Evolutionary conservation across 2,797 vertebrate genomes (phyloP), one percentile per base, ranked within the genome.

Genomic region (Zenarchopterus dispar): DNA sequence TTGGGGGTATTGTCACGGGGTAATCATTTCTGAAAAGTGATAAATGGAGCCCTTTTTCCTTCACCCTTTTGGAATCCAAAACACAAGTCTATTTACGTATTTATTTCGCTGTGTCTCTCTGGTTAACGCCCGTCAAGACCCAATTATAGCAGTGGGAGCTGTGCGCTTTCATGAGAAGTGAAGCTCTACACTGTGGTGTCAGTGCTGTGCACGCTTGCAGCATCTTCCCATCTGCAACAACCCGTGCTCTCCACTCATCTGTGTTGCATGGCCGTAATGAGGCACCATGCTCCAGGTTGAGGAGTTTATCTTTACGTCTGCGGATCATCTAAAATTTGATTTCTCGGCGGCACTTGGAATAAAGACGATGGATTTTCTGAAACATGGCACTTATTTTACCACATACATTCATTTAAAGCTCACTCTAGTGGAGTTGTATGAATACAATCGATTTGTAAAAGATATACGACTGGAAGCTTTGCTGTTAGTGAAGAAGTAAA

Each of bases 11-110:
- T 88, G 88, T 91, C 86, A 89, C 61, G 75, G 88, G 81, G 86
- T 90, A 90, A 93, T 93, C 86, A 84, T 89, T 90, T 88, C 75
- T 87, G 80, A 91, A 91, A 88, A 88, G 85, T 72, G 85, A 89
- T 90, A 88, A 91, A 90, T 86, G 67, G 78, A 80, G 81, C 75
- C 75, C 80, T 64, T 70, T n/a, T 86, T 67, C 72, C 74, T 57
- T 80, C 67, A 70, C 75, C 85, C 85, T 84, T 85, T 81, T 80
- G 53, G 69, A 87, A 89, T 77, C 77, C 80, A 48, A 72, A 84
- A 84, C 75, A 73, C 79, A 73, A 85, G 84, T 82, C 84, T 89
- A 81, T 91, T 86, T 86, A 86, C 70, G 84, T 88, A 86, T 90
- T 91, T 87, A 84, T 90, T 85, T 88, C 21, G 59, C 77, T 70